phyloP scores from a whole-genome alignment of 2,888 invertebrate genomes.

The Stenodera caucasica region DNA sequence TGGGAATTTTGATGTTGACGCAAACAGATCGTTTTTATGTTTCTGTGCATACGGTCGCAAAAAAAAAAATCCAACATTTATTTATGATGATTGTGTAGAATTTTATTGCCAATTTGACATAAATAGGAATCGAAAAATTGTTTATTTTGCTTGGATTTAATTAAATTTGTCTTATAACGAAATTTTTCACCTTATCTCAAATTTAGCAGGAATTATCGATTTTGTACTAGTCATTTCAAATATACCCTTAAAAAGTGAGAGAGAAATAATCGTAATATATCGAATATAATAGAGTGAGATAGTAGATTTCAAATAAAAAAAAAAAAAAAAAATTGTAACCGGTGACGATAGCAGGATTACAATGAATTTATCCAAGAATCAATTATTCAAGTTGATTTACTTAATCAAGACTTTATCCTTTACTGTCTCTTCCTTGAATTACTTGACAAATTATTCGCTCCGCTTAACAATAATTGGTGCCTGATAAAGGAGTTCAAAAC shows the following conservation, averaged over 20 bases:
- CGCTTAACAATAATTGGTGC: constrained; percentile 18
- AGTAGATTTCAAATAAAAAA: too few relatives aligned
- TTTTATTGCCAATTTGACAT: not conserved
- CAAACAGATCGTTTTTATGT: constrained; percentile 16
- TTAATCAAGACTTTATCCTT: constrained; percentile 3
- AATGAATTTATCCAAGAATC: not conserved
- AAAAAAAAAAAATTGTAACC: not conserved
- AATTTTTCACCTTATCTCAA: too few relatives aligned
- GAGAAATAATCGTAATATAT: too few relatives aligned
- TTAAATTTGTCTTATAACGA: too few relatives aligned
- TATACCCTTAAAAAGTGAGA: too few relatives aligned
- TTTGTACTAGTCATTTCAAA: too few relatives aligned
- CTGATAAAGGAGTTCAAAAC: constrained; percentile 27
- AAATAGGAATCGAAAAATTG: too few relatives aligned
- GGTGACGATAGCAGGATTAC: not conserved
- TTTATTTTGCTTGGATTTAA: too few relatives aligned
- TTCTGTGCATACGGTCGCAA: too few relatives aligned
- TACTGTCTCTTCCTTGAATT: not conserved
- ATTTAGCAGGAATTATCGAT: too few relatives aligned
- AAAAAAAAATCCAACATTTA: not conserved
- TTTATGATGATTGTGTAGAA: not conserved
- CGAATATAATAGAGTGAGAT: too few relatives aligned
- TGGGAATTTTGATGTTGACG: constrained; percentile 26
- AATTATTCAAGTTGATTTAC: constrained; percentile 9
- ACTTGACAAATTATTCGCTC: constrained; percentile 15